phyloP scores from a whole-genome alignment of 2,797 vertebrate genomes.

The Amniataba percoides region DNA sequence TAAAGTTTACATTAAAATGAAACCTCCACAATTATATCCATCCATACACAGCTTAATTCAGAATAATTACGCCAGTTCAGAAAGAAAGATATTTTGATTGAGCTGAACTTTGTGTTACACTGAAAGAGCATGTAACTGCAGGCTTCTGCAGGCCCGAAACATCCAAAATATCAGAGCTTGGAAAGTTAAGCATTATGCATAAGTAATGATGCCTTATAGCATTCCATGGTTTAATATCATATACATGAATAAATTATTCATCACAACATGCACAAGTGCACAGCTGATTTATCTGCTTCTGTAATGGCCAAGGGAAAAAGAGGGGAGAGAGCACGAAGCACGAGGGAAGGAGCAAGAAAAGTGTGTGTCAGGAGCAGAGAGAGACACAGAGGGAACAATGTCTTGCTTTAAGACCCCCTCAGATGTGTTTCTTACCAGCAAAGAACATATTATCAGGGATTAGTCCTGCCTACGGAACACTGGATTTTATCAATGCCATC shows the following conservation, averaged over 20 bases:
- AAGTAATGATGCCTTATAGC: slow-evolving; percentile 23
- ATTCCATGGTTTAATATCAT: slow-evolving; percentile 31
- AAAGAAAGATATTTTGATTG: neutral
- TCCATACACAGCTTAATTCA: neutral
- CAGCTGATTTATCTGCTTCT: slow-evolving; percentile 13
- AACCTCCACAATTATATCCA: neutral
- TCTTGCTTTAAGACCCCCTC: neutral
- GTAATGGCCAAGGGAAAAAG: slow-evolving; percentile 2
- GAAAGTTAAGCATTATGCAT: slow-evolving; percentile 32
- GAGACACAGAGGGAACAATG: neutral
- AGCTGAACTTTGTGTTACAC: neutral
- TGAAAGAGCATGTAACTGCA: neutral
- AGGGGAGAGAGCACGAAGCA: neutral
- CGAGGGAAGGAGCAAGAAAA: neutral
- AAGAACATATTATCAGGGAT: slow-evolving; percentile 46
- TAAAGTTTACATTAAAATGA: neutral
- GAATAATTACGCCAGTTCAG: neutral
- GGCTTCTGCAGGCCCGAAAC: slow-evolving; percentile 5
- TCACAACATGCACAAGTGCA: slow-evolving; percentile 6
- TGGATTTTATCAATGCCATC: slow-evolving; percentile 51
- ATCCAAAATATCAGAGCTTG: slow-evolving; percentile 1
- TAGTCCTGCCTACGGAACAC: slow-evolving; percentile 24
- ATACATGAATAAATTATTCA: slow-evolving; percentile 49
- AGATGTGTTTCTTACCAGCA: slow-evolving; percentile 11
- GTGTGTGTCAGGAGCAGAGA: neutral